These are phyloP conservation scores for Rissa tridactyla DNA, from an alignment of 2,113 vertebrate genomes.

Conservation along the genomic window DNA sequence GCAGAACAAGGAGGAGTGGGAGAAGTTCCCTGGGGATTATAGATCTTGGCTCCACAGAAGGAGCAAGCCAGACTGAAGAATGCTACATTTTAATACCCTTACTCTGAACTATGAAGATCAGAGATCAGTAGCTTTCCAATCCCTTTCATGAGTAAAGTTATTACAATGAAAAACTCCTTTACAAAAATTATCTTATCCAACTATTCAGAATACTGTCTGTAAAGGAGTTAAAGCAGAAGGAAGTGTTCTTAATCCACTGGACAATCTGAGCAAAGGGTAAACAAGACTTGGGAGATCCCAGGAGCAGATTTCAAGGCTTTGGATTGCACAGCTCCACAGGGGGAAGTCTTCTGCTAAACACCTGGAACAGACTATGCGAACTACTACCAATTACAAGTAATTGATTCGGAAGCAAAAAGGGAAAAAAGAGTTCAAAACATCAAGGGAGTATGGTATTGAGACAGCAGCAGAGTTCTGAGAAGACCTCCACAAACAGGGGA, in stretches of 20 bases:
- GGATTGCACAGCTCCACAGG: neutral
- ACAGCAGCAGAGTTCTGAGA: neutral
- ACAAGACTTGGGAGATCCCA: neutral
- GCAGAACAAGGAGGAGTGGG: conserved; percentile 14
- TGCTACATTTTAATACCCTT: neutral
- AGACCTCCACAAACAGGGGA: neutral
- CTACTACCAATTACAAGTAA: neutral
- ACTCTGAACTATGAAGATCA: neutral
- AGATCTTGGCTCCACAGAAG: neutral
- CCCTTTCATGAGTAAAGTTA: neutral
- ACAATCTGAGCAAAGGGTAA: neutral
- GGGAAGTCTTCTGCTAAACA: neutral
- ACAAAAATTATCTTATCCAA: neutral
- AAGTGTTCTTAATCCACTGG: neutral
- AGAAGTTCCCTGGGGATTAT: neutral
- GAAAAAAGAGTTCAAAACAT: neutral
- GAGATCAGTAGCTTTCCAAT: neutral
- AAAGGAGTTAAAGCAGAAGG: neutral
- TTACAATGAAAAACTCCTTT: neutral
- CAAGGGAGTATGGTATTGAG: neutral
- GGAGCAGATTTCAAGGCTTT: neutral
- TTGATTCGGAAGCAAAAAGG: neutral
- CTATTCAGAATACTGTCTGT: neutral
- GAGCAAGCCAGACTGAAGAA: neutral
- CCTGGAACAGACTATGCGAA: neutral